Evolutionary conservation across 1,140 invertebrate genomes (phyloP).

Genomic region (Drosophila bocqueti): DNA sequence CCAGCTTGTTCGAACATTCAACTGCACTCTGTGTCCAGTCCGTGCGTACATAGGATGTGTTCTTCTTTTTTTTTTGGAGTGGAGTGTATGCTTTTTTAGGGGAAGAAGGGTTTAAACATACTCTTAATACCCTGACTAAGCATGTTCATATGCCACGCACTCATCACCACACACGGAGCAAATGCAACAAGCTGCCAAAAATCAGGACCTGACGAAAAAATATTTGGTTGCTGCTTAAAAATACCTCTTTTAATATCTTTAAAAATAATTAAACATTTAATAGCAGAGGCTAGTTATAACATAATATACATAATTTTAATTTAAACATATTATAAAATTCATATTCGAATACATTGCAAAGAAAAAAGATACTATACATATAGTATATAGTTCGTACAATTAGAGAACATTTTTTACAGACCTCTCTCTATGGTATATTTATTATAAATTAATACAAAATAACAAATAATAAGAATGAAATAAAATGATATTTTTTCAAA

Average conservation of each 20-base stretch:
- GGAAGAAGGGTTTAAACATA: neutral
- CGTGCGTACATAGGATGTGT: conserved; percentile 21
- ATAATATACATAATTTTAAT: neutral
- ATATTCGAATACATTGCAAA: too few species aligned
- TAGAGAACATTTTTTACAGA: too few species aligned
- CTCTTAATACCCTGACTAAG: conserved; percentile 39
- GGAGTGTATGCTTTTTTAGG: neutral
- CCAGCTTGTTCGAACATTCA: conserved; percentile 38
- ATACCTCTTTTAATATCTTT: neutral
- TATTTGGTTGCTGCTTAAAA: neutral
- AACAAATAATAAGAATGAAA: too few species aligned
- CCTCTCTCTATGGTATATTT: too few species aligned
- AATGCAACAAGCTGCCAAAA: conserved; percentile 65
- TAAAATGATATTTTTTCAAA: neutral
- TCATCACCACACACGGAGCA: conserved; percentile 12
- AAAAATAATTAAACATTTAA: neutral
- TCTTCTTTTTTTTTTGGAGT: conserved; percentile 14
- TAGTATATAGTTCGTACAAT: too few species aligned
- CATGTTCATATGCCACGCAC: conserved; percentile 26
- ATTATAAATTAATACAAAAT: too few species aligned
- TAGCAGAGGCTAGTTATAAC: neutral
- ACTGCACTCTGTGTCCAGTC: conserved; percentile 21
- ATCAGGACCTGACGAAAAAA: neutral
- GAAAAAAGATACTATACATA: too few species aligned
- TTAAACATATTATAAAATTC: too few species aligned